Percentiles rank a stretch among this genome's conserved stretches.
These are phyloP conservation scores for Diarsia brunnea DNA, from an alignment of 2,888 invertebrate species.

Conservation along the genomic window DNA sequence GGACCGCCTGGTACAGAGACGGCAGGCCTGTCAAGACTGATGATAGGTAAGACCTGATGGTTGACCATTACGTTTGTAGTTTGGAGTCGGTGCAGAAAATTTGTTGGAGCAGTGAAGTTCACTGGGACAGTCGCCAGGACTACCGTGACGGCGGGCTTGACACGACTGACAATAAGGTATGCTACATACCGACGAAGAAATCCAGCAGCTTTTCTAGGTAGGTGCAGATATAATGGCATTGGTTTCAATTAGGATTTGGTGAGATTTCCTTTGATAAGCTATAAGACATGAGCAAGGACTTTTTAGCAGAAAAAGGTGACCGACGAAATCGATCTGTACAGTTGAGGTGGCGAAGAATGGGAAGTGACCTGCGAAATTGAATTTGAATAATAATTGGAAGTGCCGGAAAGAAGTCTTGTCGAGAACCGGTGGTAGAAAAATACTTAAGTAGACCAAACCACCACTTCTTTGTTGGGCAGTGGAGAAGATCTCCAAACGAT, in stretches of 20 bases:
- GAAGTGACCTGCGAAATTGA: background rate
- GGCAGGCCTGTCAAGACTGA: slow-evolving; percentile 90
- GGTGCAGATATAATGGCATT: background rate
- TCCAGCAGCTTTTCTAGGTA: background rate
- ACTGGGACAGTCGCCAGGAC: background rate
- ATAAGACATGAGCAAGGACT: background rate
- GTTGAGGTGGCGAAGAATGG: background rate
- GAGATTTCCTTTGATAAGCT: background rate
- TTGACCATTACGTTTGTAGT: background rate
- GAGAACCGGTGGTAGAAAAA: background rate
- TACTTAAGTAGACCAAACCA: background rate
- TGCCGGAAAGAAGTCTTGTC: background rate
- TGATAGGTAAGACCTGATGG: slow-evolving; percentile 75
- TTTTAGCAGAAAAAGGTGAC: background rate
- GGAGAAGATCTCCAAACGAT: background rate
- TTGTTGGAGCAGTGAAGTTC: background rate
- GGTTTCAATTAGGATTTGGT: background rate
- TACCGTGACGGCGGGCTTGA: background rate
- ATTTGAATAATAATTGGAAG: background rate
- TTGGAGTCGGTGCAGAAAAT: background rate
- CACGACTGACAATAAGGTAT: background rate
- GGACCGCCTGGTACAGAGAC: slow-evolving; percentile 93
- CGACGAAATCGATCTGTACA: background rate
- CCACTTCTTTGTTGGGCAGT: background rate
- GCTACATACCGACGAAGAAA: background rate